Conservation (phyloP, 2,888 invertebrate species). For the Watsonalla binaria region DNA sequence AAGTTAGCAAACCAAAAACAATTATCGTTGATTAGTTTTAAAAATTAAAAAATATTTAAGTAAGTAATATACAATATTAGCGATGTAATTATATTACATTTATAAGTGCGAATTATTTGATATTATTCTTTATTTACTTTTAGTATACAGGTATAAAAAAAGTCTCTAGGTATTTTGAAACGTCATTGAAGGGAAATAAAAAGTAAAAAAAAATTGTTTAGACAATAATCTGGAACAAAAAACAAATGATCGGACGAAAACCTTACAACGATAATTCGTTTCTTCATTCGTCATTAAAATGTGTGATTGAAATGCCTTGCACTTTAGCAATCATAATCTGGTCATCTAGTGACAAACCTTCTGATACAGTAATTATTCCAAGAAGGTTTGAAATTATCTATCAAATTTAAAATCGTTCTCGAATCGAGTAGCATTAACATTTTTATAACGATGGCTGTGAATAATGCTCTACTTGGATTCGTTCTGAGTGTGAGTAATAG, state of each 20-base stretch:
- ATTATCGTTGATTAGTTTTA: too few relatives aligned
- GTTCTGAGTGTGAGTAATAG: constrained; percentile 31
- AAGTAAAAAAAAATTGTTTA: not conserved
- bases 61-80: too few relatives aligned
- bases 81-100: too few relatives aligned
- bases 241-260: constrained; percentile 1
- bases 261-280: constrained; percentile 62
- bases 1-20: not conserved
- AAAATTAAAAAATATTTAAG: too few relatives aligned
- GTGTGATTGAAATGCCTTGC: constrained; percentile 12
- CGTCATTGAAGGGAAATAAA: not conserved
- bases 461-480: constrained; percentile 28
- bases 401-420: constrained; percentile 20
- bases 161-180: too few relatives aligned
- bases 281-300: constrained; percentile 43
- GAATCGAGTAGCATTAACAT: constrained; percentile 25
- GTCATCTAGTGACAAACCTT: constrained; percentile 57
- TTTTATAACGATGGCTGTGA: constrained; percentile 20
- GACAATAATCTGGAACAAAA: too few relatives aligned
- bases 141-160: too few relatives aligned
- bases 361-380: constrained; percentile 34
- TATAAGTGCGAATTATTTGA: too few relatives aligned
- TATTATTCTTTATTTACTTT: too few relatives aligned
- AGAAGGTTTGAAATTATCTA: constrained; percentile 21
- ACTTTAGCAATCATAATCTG: constrained; percentile 14